These are phyloP conservation scores for Furnarius figulus DNA, from an alignment of 2,113 vertebrate genomes.

Conservation along the genomic window DNA sequence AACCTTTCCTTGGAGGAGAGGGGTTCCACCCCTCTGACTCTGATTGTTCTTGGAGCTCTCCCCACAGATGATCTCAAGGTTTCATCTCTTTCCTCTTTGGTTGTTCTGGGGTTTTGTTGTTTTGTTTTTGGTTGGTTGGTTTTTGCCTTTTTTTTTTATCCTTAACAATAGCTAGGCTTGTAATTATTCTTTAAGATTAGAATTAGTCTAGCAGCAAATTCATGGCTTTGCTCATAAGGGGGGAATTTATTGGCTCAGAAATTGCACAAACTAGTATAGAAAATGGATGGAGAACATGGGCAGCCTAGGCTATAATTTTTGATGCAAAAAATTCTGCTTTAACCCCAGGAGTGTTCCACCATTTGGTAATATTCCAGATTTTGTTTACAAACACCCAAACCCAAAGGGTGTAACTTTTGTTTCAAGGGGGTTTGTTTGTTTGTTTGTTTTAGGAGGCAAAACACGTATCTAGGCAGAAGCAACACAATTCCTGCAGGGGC, in stretches of 20 bases:
- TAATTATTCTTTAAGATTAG: not conserved
- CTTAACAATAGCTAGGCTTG: not conserved
- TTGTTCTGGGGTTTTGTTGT: too few relatives aligned
- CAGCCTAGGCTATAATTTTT: not conserved
- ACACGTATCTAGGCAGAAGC: not conserved
- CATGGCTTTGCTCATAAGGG: not conserved
- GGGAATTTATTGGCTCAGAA: not conserved
- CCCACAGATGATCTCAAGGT: too few relatives aligned
- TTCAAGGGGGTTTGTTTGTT: not conserved
- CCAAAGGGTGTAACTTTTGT: not conserved
- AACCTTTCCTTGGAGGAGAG: too few relatives aligned
- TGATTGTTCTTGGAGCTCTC: too few relatives aligned
- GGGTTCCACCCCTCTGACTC: too few relatives aligned
- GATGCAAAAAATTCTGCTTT: not conserved
- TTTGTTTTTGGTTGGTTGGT: too few relatives aligned
- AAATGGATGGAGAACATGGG: not conserved
- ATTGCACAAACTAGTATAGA: not conserved
- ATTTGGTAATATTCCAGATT: not conserved
- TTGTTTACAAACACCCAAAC: not conserved
- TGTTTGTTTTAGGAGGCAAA: not conserved
- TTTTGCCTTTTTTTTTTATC: too few relatives aligned
- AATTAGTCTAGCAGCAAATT: not conserved
- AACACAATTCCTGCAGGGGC: not conserved
- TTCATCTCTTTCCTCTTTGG: too few relatives aligned
- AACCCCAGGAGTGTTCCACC: not conserved